Base-by-base conservation (phyloP, 2,888 invertebrate species). In the Parelbella ahira region DNA sequence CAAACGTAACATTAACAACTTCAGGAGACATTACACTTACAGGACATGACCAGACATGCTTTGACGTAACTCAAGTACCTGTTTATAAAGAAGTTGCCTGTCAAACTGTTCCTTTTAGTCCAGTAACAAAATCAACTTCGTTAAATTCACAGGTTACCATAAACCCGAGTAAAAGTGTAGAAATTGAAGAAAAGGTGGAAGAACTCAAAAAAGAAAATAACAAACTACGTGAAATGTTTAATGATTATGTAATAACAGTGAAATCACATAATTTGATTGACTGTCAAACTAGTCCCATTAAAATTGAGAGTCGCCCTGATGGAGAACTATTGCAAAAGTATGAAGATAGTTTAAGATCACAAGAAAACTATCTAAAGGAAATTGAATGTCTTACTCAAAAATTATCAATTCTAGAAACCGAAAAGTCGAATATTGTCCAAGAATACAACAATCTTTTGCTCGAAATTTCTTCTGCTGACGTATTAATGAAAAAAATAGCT, bases 1-100 rank as follows among this genome's bases (percentile, higher is more conserved):
- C 83, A 12, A 86, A 86, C 54, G 44, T 80, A n/a, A 81, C 79
- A 1, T 46, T 82, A 29, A 68, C 73, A 3, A 75, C 78, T 11
- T 63, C 58, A 19, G 65, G 64, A 12, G 75, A 84, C 51, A 80
- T 71, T 43, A 84, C 84, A 33, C 50, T 82, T 15, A 52, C 66
- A 18, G 68, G 64, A 3, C 64, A 66, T 49, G 80, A 83, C 45
- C 78, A 80, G 60, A 80, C 78, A 3, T 74, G 74, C 49, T 65
- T 79, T 45, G 79, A 83, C 51, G 51, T 70, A 19, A 77, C 77
- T 20, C 76, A 76, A 48, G 47, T 57, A 13, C 64, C 60, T 50
- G 37, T 57, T 11, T 69, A 60, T 36, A 73, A 54, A 39, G 84
- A 83, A 53, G 64, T 60, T 24, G 62, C 63, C 21, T 68, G 64